Percentiles rank a stretch among this genome's conserved stretches.
Conservation (phyloP, 2,888 invertebrate species). For the Julus scanicus region DNA sequence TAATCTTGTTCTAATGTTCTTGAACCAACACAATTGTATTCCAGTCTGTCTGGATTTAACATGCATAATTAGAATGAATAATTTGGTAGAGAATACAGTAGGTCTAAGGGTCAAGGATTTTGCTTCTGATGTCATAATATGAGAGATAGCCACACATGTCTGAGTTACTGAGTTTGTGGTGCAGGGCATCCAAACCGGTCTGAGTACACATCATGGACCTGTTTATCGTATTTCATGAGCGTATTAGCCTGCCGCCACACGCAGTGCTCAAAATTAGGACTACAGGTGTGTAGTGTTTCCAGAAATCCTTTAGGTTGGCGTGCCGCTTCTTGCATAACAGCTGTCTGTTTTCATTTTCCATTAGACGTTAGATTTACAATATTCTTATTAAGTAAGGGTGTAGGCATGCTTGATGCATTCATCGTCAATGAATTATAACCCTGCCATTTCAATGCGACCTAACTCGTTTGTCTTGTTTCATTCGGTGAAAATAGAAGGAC, state of each 20-base stretch:
- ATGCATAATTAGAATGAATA: not conserved
- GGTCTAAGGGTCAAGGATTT: not conserved
- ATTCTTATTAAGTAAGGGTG: not conserved
- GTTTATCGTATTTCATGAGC: not conserved
- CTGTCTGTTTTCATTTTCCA: not conserved
- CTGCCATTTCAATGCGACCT: not conserved
- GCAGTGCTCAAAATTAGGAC: not conserved
- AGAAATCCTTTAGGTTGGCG: not conserved
- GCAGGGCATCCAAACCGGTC: constrained; percentile 13
- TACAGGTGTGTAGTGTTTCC: not conserved
- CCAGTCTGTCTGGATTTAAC: too few relatives aligned
- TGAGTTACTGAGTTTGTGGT: not conserved
- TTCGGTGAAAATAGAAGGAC: not conserved
- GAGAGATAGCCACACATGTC: not conserved
- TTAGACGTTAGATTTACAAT: not conserved
- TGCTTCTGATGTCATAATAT: not conserved
- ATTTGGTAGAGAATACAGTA: not conserved
- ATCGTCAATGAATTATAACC: not conserved
- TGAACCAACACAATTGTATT: not conserved
- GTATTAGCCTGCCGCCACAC: not conserved
- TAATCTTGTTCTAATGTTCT: too few relatives aligned
- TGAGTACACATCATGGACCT: not conserved
- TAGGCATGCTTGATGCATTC: not conserved
- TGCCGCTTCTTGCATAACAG: not conserved
- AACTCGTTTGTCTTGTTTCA: constrained; percentile 1